Evolutionary conservation across 2,888 invertebrate genomes (phyloP).

Genomic region (Drosophila buzzatii): DNA sequence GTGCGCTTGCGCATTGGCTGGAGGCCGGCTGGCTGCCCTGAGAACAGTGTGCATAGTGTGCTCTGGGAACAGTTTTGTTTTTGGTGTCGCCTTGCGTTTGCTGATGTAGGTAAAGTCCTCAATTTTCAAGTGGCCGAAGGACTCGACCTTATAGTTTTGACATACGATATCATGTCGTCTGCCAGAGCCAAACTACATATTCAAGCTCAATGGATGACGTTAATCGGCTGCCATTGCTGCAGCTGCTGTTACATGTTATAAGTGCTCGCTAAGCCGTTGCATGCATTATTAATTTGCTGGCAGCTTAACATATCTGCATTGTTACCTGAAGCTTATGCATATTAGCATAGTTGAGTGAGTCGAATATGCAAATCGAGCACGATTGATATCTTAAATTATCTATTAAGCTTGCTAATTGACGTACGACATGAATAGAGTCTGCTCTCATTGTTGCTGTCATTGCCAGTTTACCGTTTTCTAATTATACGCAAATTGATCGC

Average conservation of each 20-base stretch:
- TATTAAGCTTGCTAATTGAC: background rate
- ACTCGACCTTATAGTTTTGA: conserved; percentile 77
- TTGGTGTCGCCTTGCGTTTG: conserved; percentile 41
- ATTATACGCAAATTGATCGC: background rate
- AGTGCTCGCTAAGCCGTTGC: conserved; percentile 22
- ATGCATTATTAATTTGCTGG: conserved; percentile 17
- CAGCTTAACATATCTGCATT: too few relatives aligned
- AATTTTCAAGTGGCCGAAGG: conserved; percentile 68
- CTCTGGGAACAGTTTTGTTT: conserved; percentile 34
- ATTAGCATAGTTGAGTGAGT: background rate
- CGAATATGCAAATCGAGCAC: background rate
- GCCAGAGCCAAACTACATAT: conserved; percentile 27
- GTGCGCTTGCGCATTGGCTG: conserved; percentile 41
- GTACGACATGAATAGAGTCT: background rate
- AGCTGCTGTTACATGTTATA: conserved; percentile 11
- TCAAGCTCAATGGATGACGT: conserved; percentile 66
- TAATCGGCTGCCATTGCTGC: conserved; percentile 47
- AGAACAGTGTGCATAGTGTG: conserved; percentile 9
- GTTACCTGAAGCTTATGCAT: background rate
- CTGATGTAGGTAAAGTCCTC: conserved; percentile 77
- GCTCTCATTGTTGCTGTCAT: background rate
- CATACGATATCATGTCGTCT: conserved; percentile 62
- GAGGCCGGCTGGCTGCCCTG: conserved; percentile 7
- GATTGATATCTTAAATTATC: background rate
- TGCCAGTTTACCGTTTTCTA: background rate